Percentiles rank a stretch among this genome's conserved stretches.
Conservation (phyloP, 2,888 invertebrate genomes). For the Melikaiella ostensackeni region DNA sequence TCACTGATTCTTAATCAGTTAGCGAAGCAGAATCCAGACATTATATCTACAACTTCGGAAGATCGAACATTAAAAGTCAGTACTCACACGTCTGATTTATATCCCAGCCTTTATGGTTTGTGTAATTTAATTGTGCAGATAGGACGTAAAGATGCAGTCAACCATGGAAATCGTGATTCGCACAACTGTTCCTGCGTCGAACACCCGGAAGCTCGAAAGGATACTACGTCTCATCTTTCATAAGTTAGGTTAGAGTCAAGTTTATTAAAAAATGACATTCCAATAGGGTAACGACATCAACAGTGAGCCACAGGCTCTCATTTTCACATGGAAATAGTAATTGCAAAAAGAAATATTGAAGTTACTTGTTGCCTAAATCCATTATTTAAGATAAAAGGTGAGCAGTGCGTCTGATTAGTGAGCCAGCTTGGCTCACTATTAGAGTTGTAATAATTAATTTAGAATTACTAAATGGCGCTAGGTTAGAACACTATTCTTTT, state of each 20-base stretch:
- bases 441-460: too few species aligned
- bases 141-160: constrained; percentile 60
- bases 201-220: constrained; percentile 8
- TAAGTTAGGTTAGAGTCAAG: neutral
- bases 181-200: constrained; percentile 23
- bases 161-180: constrained; percentile 31
- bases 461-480: too few species aligned
- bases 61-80: constrained; percentile 45
- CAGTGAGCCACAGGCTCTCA: too few species aligned
- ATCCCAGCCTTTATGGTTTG: constrained; percentile 63
- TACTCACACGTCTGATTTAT: constrained; percentile 60
- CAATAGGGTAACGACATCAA: too few species aligned
- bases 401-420: too few species aligned
- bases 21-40: neutral
- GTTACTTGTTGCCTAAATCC: too few species aligned
- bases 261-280: neutral
- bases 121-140: constrained; percentile 70
- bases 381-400: too few species aligned
- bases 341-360: too few species aligned
- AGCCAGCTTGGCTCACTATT: too few species aligned
- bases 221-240: constrained; percentile 2
- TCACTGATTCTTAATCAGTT: constrained; percentile 27
- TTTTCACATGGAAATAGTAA: too few species aligned
- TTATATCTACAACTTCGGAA: constrained; percentile 20
- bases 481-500: too few species aligned